Evolutionary conservation across 2,888 invertebrate genomes (phyloP).

Genomic region (Pseudoips prasinana): DNA sequence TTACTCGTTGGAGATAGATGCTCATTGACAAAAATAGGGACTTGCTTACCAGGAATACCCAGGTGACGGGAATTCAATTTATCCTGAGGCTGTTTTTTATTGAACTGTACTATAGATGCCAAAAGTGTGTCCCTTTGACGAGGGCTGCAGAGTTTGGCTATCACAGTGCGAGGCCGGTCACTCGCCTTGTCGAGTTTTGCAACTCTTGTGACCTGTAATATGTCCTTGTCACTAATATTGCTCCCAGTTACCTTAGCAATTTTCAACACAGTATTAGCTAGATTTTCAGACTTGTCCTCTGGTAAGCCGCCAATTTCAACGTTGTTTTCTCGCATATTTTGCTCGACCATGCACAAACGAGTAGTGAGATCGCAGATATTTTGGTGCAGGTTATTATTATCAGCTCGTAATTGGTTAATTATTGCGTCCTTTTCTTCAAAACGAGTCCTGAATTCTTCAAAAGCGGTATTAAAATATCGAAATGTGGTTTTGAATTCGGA

Average conservation of each 20-base stretch:
- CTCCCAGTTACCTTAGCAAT: slow-evolving; percentile 1
- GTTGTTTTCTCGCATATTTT: slow-evolving; percentile 20
- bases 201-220: slow-evolving; percentile 19
- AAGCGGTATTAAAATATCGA: slow-evolving; percentile 7
- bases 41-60: slow-evolving; percentile 2
- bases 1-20: slow-evolving; percentile 28
- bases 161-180: slow-evolving; percentile 17
- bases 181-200: slow-evolving; percentile 18
- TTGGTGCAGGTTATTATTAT: slow-evolving; percentile 12
- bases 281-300: slow-evolving; percentile 22
- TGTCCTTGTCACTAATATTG: slow-evolving; percentile 1
- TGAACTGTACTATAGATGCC: slow-evolving; percentile 15
- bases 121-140: slow-evolving; percentile 17
- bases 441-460: slow-evolving; percentile 10
- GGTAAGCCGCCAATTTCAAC: slow-evolving; percentile 27
- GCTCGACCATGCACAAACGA: slow-evolving; percentile 18
- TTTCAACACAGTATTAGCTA: slow-evolving; percentile 5
- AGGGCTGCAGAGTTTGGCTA: slow-evolving; percentile 20
- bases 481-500: slow-evolving; percentile 6
- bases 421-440: slow-evolving; percentile 12
- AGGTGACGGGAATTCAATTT: slow-evolving; percentile 4
- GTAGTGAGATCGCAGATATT: slow-evolving; percentile 14
- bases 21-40: slow-evolving; percentile 24
- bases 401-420: slow-evolving; percentile 12
- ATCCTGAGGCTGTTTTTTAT: slow-evolving; percentile 15